Base-by-base conservation (phyloP, 2,888 invertebrate species). In the Leptogaster cylindrica region DNA sequence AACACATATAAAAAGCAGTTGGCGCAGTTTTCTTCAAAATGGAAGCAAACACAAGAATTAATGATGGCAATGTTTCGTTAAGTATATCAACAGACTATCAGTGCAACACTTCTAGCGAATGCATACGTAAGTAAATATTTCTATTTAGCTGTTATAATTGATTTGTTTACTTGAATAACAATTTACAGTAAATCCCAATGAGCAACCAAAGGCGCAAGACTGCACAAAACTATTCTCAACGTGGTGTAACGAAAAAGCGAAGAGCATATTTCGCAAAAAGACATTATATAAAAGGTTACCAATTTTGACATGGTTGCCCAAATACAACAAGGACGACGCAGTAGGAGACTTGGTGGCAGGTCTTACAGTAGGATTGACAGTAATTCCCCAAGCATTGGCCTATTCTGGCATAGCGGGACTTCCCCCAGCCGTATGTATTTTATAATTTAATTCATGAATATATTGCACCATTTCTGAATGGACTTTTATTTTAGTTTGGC, bases 291-390 rank as follows among this genome's bases (percentile, higher is more conserved):
- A 89, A 78, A 85, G 91, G 48, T 75, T 93, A 41, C 93, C 95
- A 6, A 84, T 93, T 52, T 77, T 90, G 8, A 82, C 81, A 61
- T 95, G 95, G 95, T 77, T 93, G 73, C 93, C 92, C 8, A 86
- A 84, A 74, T 95, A 95, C 82, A 88, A 85, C 73, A 79, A 83
- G 20, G 85, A 87, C 70, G 87, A 89, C 79, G 88, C 92, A 8
- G 80, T 93, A 66, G 93, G 94, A 3, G 96, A 97, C 82, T 79
- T 93, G 46, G 91, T 97, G 72, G 95, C 96, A 8, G 95, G 95
- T 64, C 82, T 95, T 61, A 95, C 96, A 0, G 95, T 96, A 20
- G 96, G 95, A 5, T 66, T 81, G 61, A 81, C 80, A 6, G 81
- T 81, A 20, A 81, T 81, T 65, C 96, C 96, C 10, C 96, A 96